Conservation (phyloP, 2,797 vertebrate genomes). For the Rhodeus uyekii region DNA sequence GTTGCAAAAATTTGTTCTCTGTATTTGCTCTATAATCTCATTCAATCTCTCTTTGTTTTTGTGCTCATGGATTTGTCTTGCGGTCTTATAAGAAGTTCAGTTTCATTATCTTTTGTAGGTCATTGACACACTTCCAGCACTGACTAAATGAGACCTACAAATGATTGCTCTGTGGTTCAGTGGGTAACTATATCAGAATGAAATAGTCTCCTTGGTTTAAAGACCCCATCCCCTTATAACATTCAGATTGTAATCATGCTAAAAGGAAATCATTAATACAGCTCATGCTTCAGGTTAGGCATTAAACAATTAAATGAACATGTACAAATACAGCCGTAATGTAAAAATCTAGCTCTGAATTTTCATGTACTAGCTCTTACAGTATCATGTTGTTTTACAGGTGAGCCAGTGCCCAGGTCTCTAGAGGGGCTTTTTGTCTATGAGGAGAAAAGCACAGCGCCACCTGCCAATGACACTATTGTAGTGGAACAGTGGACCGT, state of each 20-base stretch:
- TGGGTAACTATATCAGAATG: background rate
- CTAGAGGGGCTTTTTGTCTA: conserved; percentile 95
- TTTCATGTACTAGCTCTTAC: background rate
- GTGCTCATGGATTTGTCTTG: conserved; percentile 46
- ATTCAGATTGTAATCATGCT: background rate
- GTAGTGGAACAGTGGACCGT: conserved; percentile 98
- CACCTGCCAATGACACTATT: conserved; percentile 92
- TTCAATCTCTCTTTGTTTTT: background rate
- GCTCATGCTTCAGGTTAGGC: background rate
- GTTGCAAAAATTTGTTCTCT: background rate
- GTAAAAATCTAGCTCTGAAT: background rate
- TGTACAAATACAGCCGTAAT: background rate
- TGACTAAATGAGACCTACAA: conserved; percentile 34
- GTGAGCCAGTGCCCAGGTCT: conserved; percentile 87
- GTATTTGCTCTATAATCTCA: background rate
- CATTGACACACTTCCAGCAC: conserved; percentile 46
- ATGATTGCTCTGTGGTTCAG: background rate
- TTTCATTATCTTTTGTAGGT: conserved; percentile 56
- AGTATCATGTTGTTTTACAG: conserved; percentile 66
- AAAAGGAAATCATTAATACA: background rate
- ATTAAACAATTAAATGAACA: background rate
- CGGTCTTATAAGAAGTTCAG: conserved; percentile 64
- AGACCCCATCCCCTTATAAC: background rate
- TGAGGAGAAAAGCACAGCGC: conserved; percentile 81
- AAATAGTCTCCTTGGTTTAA: background rate